A percentile compares a stretch with the other conserved stretches of the same genome.
Conservation (phyloP, 2,113 vertebrate genomes). For the Poecile atricapillus region DNA sequence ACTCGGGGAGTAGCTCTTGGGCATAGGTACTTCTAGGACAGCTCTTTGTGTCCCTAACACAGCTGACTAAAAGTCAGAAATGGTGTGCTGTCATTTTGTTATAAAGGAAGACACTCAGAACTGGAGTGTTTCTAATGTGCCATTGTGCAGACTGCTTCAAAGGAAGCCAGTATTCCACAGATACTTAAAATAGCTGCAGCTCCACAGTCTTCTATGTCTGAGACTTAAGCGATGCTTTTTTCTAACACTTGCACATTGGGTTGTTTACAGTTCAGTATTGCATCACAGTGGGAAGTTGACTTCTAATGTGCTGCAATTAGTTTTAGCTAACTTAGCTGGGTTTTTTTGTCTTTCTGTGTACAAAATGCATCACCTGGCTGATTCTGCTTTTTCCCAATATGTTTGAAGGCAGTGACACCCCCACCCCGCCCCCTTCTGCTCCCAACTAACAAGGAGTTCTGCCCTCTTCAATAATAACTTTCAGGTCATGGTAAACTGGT, state of each 20-base stretch:
- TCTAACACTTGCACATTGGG: not conserved
- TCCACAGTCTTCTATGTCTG: not conserved
- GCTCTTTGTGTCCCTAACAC: constrained; percentile 4
- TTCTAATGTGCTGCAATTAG: not conserved
- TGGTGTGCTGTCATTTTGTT: not conserved
- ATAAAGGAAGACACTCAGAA: not conserved
- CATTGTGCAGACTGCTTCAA: not conserved
- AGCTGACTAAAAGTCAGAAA: constrained; percentile 5
- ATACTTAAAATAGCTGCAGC: not conserved
- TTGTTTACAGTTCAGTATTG: not conserved
- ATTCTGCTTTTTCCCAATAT: not conserved
- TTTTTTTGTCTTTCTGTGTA: not conserved
- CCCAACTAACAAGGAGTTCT: constrained; percentile 1
- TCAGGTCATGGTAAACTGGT: not conserved
- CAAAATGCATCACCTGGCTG: not conserved
- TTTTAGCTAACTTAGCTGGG: not conserved
- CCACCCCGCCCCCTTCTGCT: rapidly evolving
- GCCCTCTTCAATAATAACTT: not conserved
- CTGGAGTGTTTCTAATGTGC: not conserved
- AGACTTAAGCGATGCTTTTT: not conserved
- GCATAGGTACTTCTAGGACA: constrained; percentile 3
- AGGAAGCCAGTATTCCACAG: not conserved
- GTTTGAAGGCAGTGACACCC: not conserved
- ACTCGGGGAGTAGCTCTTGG: not conserved
- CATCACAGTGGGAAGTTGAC: not conserved